Evolutionary conservation across 2,113 vertebrate genomes (phyloP).

Genomic region (Podarcis muralis): DNA sequence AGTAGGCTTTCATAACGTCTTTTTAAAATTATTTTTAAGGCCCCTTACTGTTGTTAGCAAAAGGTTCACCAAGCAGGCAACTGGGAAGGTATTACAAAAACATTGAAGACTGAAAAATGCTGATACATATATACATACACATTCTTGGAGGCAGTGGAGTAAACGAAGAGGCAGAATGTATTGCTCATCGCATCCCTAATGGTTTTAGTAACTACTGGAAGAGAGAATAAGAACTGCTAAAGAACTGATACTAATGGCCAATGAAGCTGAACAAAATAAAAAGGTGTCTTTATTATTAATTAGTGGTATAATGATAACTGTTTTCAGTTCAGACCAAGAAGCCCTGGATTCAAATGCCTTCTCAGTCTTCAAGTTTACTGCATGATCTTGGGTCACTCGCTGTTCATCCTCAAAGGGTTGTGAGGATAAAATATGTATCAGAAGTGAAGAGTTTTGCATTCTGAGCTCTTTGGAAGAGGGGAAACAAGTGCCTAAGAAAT

Average conservation of each 20-base stretch:
- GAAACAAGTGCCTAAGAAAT: neutral
- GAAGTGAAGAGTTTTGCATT: neutral
- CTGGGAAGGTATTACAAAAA: neutral
- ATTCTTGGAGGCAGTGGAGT: neutral
- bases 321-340: neutral
- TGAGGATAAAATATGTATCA: neutral
- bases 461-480: neutral
- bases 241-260: neutral
- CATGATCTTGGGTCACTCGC: neutral
- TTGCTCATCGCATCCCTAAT: neutral
- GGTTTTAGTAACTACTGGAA: neutral
- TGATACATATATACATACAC: neutral
- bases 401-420: neutral
- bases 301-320: neutral
- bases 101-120: neutral
- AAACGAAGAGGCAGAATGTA: neutral
- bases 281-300: neutral
- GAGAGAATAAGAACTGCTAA: neutral
- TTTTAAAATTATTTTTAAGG: neutral
- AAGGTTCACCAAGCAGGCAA: neutral
- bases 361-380: neutral
- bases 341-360: neutral
- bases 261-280: neutral
- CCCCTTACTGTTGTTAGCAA: neutral
- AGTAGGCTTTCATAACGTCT: accelerated